Base-by-base conservation (phyloP, 2,888 invertebrate genomes). In the Julus scandinavius region DNA sequence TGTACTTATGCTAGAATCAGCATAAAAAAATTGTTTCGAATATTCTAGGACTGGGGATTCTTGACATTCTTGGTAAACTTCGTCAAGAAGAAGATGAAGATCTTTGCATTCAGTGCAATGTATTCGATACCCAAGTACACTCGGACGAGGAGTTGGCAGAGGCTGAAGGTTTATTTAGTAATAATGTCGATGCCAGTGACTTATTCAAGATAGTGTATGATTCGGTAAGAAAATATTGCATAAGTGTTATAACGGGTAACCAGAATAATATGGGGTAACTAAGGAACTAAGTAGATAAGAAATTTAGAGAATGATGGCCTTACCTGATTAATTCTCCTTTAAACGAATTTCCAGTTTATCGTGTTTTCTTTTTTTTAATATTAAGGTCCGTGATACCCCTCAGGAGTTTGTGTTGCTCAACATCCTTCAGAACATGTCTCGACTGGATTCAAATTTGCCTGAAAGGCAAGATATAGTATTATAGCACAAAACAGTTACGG, bases 31-130 rank as follows among this genome's bases (percentile, higher is more conserved):
- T 15, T 15, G 15, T 15, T 58, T 58, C 4, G 15, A 58, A 2
- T 29, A 83, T 83, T 87, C 13, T 87, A 90, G 90, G 90, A 11
- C 84, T 91, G 50, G 91, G 91, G 4, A 87, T 91, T 20, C 89
- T 90, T 17, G 90, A 90, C 63, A 89, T 91, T 9, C 88, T 92
- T 58, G 87, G 90, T 4, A 87, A 90, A 6, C 88, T 91, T 17
- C 89, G 90, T 41, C 87, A 88, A n/a, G 87, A 87, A 15, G 91
- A 91, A 2, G 91, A 91, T 80, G 91, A 91, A 6, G 90, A 90
- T 7, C 89, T 92, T 49, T 89, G 89, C 49, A 90, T 92, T 80
- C 92, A 92, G 89, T 89, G 91, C 41, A 88, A 90, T 72, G 92
- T 90, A 6, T 92, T 91, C 88, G 91, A 91, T 40, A 90, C 90